Percentiles rank a stretch among this genome's conserved stretches.
Evolutionary conservation across 2,113 vertebrate species (phyloP).

Genomic region (Microtus pennsylvanicus): DNA sequence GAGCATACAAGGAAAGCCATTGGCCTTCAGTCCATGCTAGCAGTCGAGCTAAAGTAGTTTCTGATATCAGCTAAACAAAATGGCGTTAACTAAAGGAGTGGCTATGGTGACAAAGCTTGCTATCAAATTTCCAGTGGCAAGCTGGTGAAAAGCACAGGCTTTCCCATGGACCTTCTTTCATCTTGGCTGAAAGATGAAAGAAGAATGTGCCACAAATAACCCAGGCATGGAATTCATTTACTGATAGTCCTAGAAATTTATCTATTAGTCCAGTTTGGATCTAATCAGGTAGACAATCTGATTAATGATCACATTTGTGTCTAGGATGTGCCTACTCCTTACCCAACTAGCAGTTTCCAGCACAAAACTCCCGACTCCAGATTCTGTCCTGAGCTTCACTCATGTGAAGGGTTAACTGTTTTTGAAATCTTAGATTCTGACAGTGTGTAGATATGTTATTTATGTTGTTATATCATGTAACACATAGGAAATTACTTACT

Average conservation of each 20-base stretch:
- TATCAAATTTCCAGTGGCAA: background rate
- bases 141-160: background rate
- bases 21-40: background rate
- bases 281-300: background rate
- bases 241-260: background rate
- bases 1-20: background rate
- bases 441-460: background rate
- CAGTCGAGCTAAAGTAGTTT: background rate
- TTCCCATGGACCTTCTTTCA: background rate
- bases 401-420: background rate
- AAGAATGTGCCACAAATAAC: background rate
- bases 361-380: background rate
- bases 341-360: background rate
- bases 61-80: background rate
- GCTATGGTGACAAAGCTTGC: background rate
- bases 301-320: background rate
- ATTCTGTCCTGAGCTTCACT: background rate
- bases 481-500: background rate
- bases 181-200: background rate
- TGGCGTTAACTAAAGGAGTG: background rate
- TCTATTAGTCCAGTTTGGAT: rapidly evolving
- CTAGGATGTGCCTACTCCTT: background rate
- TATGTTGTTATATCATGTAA: background rate
- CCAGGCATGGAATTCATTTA: no score
- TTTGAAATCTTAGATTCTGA: background rate